A percentile compares a stretch with the other conserved stretches of the same genome.
Conservation (phyloP, 2,113 vertebrate genomes). For the Bufo bufo region DNA sequence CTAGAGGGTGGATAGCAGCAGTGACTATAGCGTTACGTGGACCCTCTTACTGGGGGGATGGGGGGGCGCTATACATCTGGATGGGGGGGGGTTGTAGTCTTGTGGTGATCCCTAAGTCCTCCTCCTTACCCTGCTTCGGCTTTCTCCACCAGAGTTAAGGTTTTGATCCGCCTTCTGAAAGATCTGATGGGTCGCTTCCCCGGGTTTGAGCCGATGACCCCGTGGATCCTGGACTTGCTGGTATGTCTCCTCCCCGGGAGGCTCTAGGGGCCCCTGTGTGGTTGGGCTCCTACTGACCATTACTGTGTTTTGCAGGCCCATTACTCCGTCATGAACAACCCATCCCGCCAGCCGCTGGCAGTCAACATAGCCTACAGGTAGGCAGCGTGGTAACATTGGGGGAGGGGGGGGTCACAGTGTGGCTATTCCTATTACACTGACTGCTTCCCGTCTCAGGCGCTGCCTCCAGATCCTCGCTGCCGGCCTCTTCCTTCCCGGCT, state of each 20-base stretch:
- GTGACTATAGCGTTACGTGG: too few relatives aligned
- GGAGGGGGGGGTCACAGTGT: neutral
- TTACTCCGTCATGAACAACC: constrained; percentile 98
- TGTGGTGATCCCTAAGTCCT: too few relatives aligned
- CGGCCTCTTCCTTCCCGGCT: constrained; percentile 92
- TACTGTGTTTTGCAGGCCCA: constrained; percentile 77
- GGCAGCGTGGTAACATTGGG: accelerated
- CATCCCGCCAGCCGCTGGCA: constrained; percentile 90
- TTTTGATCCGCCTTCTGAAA: constrained; percentile 92
- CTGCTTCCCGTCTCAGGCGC: constrained; percentile 70
- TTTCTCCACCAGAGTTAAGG: constrained; percentile 84
- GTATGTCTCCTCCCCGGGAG: constrained; percentile 65
- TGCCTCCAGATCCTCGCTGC: constrained; percentile 96
- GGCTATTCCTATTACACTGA: neutral
- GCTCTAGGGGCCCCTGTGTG: neutral
- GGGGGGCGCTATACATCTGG: too few relatives aligned
- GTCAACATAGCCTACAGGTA: constrained; percentile 96
- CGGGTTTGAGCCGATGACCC: constrained; percentile 93
- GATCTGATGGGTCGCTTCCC: constrained; percentile 89
- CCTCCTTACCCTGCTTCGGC: neutral
- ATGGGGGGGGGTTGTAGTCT: too few relatives aligned
- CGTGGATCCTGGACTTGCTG: constrained; percentile 96
- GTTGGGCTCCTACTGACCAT: too few relatives aligned
- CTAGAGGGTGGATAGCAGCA: too few relatives aligned
- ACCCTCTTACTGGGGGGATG: too few relatives aligned